Conservation (phyloP, 2,113 vertebrate genomes). For the Loxodonta africana region DNA sequence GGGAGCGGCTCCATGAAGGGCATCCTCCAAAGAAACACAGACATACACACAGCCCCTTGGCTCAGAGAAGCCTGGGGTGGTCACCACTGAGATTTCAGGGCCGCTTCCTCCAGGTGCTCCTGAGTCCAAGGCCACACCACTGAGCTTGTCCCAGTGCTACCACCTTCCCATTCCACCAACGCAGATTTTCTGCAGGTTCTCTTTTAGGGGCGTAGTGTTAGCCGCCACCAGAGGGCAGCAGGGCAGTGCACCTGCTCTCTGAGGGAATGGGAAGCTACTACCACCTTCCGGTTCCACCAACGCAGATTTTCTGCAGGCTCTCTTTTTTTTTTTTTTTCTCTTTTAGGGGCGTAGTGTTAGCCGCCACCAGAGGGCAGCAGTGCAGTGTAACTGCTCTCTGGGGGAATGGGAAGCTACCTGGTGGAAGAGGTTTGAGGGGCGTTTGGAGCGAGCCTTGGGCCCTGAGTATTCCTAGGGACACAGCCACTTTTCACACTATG, state of each 20-base stretch:
- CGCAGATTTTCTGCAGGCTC: background rate
- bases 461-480: background rate
- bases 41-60: background rate
- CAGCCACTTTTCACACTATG: background rate
- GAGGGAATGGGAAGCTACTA: background rate
- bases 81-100: background rate
- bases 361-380: constrained; percentile 62
- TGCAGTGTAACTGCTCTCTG: background rate
- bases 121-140: background rate
- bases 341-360: background rate
- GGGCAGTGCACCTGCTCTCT: background rate
- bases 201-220: background rate
- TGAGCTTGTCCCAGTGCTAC: background rate
- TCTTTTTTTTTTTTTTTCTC: background rate
- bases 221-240: constrained; percentile 61
- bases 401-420: background rate
- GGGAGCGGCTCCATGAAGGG: background rate
- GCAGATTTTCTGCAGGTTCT: background rate
- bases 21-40: background rate
- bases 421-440: background rate
- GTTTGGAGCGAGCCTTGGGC: background rate
- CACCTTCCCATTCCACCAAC: background rate
- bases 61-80: background rate
- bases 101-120: background rate
- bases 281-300: background rate